Evolutionary conservation across 2,888 invertebrate species (phyloP).

Genomic region (Dolichopus griseipennis): DNA sequence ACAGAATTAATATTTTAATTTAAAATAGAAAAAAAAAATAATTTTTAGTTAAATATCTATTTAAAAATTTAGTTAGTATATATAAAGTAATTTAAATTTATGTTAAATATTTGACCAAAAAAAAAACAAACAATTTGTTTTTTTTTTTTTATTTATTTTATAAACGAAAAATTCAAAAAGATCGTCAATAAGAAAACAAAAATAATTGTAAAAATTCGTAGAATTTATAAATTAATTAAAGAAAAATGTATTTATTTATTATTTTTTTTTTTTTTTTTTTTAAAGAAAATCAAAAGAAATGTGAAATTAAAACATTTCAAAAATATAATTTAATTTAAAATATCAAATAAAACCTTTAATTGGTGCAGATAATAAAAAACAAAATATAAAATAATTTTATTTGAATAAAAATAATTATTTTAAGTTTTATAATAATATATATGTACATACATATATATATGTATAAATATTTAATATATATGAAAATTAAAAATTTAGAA

Average conservation of each 20-base stretch:
- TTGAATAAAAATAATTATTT: neutral
- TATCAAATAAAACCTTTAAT: neutral
- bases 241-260: neutral
- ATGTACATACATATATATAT: too few relatives aligned
- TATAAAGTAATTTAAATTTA: too few relatives aligned
- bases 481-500: neutral
- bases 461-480: neutral
- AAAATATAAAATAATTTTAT: neutral
- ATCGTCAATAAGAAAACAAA: too few relatives aligned
- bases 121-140: too few relatives aligned
- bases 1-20: constrained; percentile 33
- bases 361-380: constrained; percentile 5
- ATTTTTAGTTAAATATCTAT: too few relatives aligned
- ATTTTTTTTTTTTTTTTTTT: neutral
- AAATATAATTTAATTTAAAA: neutral
- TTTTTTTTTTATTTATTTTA: too few relatives aligned
- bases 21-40: neutral
- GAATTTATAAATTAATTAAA: too few relatives aligned
- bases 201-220: too few relatives aligned
- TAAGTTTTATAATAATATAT: neutral
- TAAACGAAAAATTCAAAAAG: too few relatives aligned
- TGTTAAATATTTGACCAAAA: too few relatives aligned
- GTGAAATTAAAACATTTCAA: neutral
- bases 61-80: too few relatives aligned
- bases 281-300: neutral